Evolutionary conservation across 2,888 invertebrate genomes (phyloP), one percentile per base, ranked within the genome.

Genomic region (Dione juno): DNA sequence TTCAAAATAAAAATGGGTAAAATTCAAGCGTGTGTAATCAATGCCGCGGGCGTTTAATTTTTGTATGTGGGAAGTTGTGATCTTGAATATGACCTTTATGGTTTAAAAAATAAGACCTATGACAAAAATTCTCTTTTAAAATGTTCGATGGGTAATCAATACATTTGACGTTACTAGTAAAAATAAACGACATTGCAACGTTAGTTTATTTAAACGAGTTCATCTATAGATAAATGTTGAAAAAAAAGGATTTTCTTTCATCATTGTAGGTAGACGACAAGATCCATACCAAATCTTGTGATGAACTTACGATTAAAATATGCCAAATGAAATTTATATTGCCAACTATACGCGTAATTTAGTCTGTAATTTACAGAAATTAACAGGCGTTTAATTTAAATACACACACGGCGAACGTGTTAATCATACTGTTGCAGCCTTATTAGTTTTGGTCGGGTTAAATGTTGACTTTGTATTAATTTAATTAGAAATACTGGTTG

Each of bases 41-140:
- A 43, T 64, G 64, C 67, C 45, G 67, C 63, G 41, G 52, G 71
- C 71, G 13, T 54, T 37, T 66, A 16, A 52, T 43, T 66, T 14
- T 13, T n/a, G 37, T 13, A 40, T 71, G 37, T 41, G 53, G 63
- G 59, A n/a, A n/a, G 10, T n/a, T 28, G 8, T n/a, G 28, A 10
- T 21, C 19, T 59, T 13, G 37, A 64, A 50, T 48, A 48, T 50
- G 50, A 40, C 50, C 50, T 21, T 64, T 64, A 50, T 50, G 8
- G 0, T 6, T 9, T 37, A 1, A 1, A 11, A 21, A 52, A 40
- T 66, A 66, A 40, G 41, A 11, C 0, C 16, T 43, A 59, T 35
- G 13, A 0, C 16, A 2, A 28, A n/a, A 48, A 16, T 16, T 48
- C 35, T 14, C 37, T 63, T 63, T 50, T 13, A 19, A 37, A 48